These are phyloP conservation scores for Steatocranus sp. DNA, from an alignment of 2,797 vertebrate species.

Conservation along the genomic window DNA sequence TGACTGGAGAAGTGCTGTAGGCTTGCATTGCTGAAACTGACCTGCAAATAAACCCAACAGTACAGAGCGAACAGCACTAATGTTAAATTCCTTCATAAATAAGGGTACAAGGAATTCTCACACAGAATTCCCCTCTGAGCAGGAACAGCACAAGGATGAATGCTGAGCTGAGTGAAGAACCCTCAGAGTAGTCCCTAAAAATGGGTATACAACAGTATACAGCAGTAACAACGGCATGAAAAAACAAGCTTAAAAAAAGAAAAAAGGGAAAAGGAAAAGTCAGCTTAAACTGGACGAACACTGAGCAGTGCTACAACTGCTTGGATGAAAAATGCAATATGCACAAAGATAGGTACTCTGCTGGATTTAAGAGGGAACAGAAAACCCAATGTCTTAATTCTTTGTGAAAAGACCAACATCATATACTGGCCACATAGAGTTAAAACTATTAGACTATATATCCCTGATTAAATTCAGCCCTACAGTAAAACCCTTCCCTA, in stretches of 20 bases:
- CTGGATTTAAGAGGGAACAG: background rate
- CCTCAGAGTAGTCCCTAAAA: conserved; percentile 39
- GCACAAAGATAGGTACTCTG: conserved; percentile 59
- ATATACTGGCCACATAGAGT: background rate
- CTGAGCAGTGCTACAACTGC: conserved; percentile 66
- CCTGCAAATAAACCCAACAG: background rate
- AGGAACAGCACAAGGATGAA: background rate
- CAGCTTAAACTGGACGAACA: conserved; percentile 68
- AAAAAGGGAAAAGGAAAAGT: background rate
- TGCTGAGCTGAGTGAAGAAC: conserved; percentile 31
- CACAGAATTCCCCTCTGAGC: conserved; percentile 45
- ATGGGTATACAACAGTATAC: conserved; percentile 83
- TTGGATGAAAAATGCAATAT: conserved; percentile 76
- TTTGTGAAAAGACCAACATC: background rate
- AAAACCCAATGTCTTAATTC: background rate
- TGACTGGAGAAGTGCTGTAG: background rate
- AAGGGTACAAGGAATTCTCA: conserved; percentile 39
- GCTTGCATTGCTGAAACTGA: background rate
- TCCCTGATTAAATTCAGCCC: conserved; percentile 11
- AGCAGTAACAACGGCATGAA: conserved; percentile 50
- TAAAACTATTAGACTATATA: background rate
- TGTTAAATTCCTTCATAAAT: background rate
- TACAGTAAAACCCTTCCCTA: conserved; percentile 42
- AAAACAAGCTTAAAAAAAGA: background rate
- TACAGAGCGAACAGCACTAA: background rate